Base-by-base conservation (phyloP, 2,888 invertebrate genomes). In the Galerucella calmariensis region DNA sequence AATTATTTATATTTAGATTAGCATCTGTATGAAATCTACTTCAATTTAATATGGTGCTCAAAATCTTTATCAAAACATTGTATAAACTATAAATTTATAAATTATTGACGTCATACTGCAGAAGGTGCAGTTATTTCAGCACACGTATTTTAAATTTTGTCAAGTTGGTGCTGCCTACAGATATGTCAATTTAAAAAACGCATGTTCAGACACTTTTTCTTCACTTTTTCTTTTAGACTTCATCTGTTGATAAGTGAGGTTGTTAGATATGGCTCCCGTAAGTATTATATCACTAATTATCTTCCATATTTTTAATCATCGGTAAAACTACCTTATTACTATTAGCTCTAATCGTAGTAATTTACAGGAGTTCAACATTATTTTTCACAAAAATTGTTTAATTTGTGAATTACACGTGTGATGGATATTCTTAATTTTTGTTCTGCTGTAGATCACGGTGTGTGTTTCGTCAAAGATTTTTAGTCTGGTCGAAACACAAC, bases 401-500 rank as follows among this genome's bases (percentile, higher is more conserved):
- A 16, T 56, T 20, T 56, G 2, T 16, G n/a, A 35, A 8, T 51
- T 48, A 66, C 51, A 48, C 44, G 63, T 63, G 63, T 46, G 46
- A 16, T 44, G 24, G 24, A 62, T 62, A 61, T 69, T 48, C 8
- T 61, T 70, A 71, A 65, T 65, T 67, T 73, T 69, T 72, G 16
- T 68, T 72, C 73, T 76, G 46, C 74, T 77, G 70, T 75, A 75
- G 73, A 75, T 74, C 70, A 53, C 61, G 62, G 70, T 65, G 12
- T 58, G 67, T 73, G 77, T 79, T 77, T 75, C 76, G 76, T 74
- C 74, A 76, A 69, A 75, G 66, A 44, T 53, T 35, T 56, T 56
- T 63, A 75, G 85, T 88, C 88, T 88, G 88, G 88, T 82, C 83
- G 86, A 88, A 88, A 88, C 87, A 87, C 88, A 87, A 87, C 86